A percentile compares a stretch with the other conserved stretches of the same genome.
Evolutionary conservation across 1,140 invertebrate species (phyloP).

Genomic region (Trachymyrmex cornetzi): DNA sequence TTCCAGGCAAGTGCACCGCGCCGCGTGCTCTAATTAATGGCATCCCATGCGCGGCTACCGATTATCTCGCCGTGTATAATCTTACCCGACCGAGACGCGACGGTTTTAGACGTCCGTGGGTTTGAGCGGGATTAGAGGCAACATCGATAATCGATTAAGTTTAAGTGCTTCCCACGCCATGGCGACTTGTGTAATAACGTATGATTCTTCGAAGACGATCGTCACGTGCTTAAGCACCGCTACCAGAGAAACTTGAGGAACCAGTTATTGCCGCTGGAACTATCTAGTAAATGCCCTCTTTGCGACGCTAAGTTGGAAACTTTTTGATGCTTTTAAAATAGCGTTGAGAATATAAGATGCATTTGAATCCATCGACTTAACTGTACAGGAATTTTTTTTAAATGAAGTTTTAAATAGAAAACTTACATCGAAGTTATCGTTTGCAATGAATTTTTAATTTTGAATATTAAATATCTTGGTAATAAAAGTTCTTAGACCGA

Average conservation of each 20-base stretch:
- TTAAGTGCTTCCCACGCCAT: conserved; percentile 63
- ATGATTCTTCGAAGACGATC: conserved; percentile 60
- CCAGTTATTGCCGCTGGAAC: conserved; percentile 44
- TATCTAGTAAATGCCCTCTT: conserved; percentile 38
- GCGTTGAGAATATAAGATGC: conserved; percentile 33
- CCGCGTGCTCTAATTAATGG: conserved; percentile 71
- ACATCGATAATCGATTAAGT: conserved; percentile 76
- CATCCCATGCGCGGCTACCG: conserved; percentile 58
- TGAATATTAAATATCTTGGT: conserved; percentile 19
- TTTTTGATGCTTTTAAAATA: conserved; percentile 22
- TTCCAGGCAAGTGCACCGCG: conserved; percentile 58
- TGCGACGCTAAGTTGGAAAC: conserved; percentile 30
- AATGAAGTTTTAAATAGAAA: conserved; percentile 11
- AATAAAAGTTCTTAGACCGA: background rate
- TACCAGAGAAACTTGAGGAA: conserved; percentile 42
- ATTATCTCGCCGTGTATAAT: conserved; percentile 70
- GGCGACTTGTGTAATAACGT: conserved; percentile 70
- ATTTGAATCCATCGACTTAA: background rate
- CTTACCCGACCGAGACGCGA: conserved; percentile 47
- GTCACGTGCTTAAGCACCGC: conserved; percentile 60
- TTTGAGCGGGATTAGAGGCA: conserved; percentile 69
- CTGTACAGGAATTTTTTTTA: background rate
- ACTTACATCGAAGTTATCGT: background rate
- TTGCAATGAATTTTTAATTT: background rate
- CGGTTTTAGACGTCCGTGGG: conserved; percentile 51